These are phyloP conservation scores for Heptranchias perlo DNA, from an alignment of 2,113 vertebrate genomes.

Conservation along the genomic window DNA sequence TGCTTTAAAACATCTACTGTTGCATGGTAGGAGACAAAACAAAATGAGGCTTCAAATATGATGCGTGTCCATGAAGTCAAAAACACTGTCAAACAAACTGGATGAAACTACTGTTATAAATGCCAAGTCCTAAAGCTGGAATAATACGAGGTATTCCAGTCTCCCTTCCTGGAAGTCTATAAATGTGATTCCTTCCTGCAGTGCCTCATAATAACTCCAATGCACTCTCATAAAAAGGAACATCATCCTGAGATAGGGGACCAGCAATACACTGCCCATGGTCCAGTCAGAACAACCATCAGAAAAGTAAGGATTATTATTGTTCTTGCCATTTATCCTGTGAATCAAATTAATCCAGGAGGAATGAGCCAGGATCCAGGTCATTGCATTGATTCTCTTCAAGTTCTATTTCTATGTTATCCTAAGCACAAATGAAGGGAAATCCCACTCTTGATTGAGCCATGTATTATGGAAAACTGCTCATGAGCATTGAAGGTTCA, in stretches of 20 bases:
- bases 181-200: no score
- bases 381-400: not conserved
- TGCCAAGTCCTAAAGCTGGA: no score
- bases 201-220: not conserved
- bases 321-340: no score
- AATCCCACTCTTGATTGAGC: not conserved
- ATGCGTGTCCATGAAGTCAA: no score
- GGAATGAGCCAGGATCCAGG: not conserved
- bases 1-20: no score
- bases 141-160: no score
- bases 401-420: not conserved
- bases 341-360: not conserved
- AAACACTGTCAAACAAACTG: no score
- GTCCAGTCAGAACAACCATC: not conserved
- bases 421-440: not conserved
- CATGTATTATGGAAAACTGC: not conserved
- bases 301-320: not conserved
- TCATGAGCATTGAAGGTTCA: not conserved
- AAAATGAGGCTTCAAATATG: no score
- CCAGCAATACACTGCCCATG: not conserved
- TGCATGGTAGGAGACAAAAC: no score
- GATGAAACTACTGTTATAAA: no score
- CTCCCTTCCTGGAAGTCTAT: no score
- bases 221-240: not conserved
- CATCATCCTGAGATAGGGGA: not conserved